Base-by-base conservation (phyloP, 2,888 invertebrate genomes). In the Proisotoma minuta region DNA sequence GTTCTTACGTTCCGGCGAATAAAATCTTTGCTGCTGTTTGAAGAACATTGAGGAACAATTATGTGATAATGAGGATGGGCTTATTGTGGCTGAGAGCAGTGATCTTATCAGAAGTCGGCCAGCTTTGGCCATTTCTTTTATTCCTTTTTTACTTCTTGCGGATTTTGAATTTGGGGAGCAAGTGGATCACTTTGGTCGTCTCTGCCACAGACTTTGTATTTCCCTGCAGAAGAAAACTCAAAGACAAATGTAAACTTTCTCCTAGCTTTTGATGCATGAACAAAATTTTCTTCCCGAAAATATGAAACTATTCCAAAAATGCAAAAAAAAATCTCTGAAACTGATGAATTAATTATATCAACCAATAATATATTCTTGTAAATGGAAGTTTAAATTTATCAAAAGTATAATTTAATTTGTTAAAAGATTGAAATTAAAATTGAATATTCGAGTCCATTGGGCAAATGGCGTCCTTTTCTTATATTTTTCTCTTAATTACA, bases 231-330 rank as follows among this genome's bases (percentile, higher is more conserved):
- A n/a, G n/a, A n/a, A n/a, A n/a, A n/a, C n/a, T n/a, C n/a, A n/a
- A n/a, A n/a, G n/a, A n/a, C n/a, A n/a, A n/a, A n/a, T n/a, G n/a
- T n/a, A n/a, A n/a, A n/a, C n/a, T n/a, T n/a, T 20, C 24, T 52
- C 52, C 52, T 20, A 15, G 26, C 4, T 23, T 50, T 52, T 52
- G 27, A 52, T 52, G 52, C 52, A 52, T 52, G 27, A 52, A 52
- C 52, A 24, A 24, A 34, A 15, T 15, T 34, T 34, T 34, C 34
- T 34, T 34, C 34, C 8, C 8, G 34, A 10, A 8, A 34, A 8
- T 10, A 34, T 34, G 15, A 8, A 34, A 34, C 34, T 34, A 34
- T 34, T 34, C 34, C n/a, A n/a, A n/a, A n/a, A n/a, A n/a, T n/a
- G n/a, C n/a, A n/a, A n/a, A n/a, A n/a, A n/a, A n/a, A n/a, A n/a